These are phyloP conservation scores for Drosophila hawaiiensis DNA, from an alignment of 2,888 invertebrate genomes.

Conservation along the genomic window DNA sequence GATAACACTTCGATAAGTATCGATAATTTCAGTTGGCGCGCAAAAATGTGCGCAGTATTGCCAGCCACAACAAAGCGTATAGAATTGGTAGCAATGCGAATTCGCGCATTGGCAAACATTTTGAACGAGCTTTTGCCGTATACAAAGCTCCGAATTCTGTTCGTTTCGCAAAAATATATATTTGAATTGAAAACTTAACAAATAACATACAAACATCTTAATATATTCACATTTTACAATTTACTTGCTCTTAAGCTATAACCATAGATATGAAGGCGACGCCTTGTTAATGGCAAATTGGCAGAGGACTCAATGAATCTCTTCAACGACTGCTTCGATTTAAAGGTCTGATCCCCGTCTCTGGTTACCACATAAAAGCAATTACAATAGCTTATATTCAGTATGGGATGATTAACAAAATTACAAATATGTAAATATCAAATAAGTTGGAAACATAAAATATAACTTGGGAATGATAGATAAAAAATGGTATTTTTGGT, in stretches of 20 bases:
- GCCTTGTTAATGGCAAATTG: background rate
- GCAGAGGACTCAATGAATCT: background rate
- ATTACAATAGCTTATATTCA: background rate
- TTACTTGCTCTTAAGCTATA: background rate
- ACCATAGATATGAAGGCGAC: background rate
- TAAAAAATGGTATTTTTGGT: background rate
- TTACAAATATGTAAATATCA: background rate
- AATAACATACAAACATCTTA: background rate
- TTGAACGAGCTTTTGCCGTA: background rate
- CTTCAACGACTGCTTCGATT: background rate
- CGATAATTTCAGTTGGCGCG: slow-evolving; percentile 1
- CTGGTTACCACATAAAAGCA: background rate
- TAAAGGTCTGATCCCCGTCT: background rate
- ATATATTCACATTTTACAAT: background rate
- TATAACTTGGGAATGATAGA: background rate
- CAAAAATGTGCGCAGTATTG: background rate
- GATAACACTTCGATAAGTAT: background rate
- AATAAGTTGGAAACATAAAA: slow-evolving; percentile 9
- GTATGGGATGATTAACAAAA: background rate
- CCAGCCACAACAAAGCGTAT: background rate
- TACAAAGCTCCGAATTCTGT: background rate
- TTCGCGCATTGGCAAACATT: background rate
- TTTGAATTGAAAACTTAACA: background rate
- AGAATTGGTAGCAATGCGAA: background rate
- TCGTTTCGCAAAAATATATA: background rate